A percentile compares a stretch with the other conserved stretches of the same genome.
Conservation (phyloP, 2,888 invertebrate genomes). For the Peribatodes rhomboidaria region DNA sequence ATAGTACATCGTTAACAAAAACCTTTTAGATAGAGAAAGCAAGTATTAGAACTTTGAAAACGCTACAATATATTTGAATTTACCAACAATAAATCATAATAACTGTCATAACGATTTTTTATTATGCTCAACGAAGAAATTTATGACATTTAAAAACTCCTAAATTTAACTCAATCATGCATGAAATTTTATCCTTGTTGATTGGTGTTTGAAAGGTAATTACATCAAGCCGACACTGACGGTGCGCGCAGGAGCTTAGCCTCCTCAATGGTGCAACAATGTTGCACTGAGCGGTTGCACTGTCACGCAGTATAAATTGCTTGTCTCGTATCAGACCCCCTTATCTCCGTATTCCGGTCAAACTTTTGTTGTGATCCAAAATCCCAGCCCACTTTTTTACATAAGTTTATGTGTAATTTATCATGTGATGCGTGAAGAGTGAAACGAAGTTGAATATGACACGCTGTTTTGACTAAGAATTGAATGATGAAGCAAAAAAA, state of each 20-base stretch:
- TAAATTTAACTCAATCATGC: background rate
- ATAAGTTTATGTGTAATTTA: constrained; percentile 5
- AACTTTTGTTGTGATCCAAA: constrained; percentile 25
- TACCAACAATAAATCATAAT: too few relatives aligned
- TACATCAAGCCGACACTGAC: constrained; percentile 8
- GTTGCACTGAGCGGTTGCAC: constrained; percentile 32
- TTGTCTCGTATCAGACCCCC: constrained; percentile 19
- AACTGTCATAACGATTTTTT: too few relatives aligned
- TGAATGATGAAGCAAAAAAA: background rate
- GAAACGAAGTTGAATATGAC: background rate
- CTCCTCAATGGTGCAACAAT: constrained; percentile 28
- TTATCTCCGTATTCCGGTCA: constrained; percentile 29
- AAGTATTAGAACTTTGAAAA: too few relatives aligned
- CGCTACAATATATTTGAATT: too few relatives aligned
- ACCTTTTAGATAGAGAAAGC: too few relatives aligned
- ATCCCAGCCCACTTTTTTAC: constrained; percentile 17
- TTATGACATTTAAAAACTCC: background rate
- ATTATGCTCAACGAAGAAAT: background rate
- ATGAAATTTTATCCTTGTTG: background rate
- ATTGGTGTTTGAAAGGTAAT: background rate
- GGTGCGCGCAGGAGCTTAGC: constrained; percentile 22
- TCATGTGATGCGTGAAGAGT: background rate
- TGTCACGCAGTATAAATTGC: constrained; percentile 36
- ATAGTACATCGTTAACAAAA: too few relatives aligned
- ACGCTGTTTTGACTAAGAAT: background rate